Base-by-base conservation (phyloP, 1,140 invertebrate species). In the Tenebrio molitor region DNA sequence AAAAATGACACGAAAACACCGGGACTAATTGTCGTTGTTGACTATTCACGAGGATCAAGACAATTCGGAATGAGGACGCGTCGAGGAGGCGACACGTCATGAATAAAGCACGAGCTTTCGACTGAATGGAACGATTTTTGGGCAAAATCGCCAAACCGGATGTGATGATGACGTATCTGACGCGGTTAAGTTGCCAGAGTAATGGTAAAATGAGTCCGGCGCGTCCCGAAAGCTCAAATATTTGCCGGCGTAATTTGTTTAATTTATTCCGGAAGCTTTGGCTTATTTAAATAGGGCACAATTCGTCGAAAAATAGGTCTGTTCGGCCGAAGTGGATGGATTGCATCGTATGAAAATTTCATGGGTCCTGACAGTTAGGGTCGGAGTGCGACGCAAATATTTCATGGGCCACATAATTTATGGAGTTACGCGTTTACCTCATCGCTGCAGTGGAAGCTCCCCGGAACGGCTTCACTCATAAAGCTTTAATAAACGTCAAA, bases 281-380 rank as follows among this genome's bases (percentile, higher is more conserved):
- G 25, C n/a, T 29, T 29, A 29, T 29, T 29, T 29, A 29, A 29
- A 29, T 29, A 29, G 36, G 36, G 5, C 6, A 12, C 12, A 39
- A 7, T 3, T 39, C 36, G 36, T 4, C 29, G 50, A 58, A 58
- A 58, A 58, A 58, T 58, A 15, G 50, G 6, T 53, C 1, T 23
- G 8, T 53, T 53, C 19, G n/a, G 10, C 6, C 16, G 17, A 14
- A 53, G 46, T 58, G 50, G 50, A 29, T 29, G 50, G 50, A 58
- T 58, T 58, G 50, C 50, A 58, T 58, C 50, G 25, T 58, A 58
- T 58, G 50, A n/a, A 58, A 58, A 58, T 58, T 58, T 58, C 21
- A 58, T 29, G 8, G 23, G 50, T 25, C 21, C 29, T 58, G 50
- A 58, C 50, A 29, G 50, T 3, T 12, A 58, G 50, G 50, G 50